Evolutionary conservation across 2,888 invertebrate genomes (phyloP), one percentile per base, ranked within the genome.

Genomic region (Hypselothyrea guttata): DNA sequence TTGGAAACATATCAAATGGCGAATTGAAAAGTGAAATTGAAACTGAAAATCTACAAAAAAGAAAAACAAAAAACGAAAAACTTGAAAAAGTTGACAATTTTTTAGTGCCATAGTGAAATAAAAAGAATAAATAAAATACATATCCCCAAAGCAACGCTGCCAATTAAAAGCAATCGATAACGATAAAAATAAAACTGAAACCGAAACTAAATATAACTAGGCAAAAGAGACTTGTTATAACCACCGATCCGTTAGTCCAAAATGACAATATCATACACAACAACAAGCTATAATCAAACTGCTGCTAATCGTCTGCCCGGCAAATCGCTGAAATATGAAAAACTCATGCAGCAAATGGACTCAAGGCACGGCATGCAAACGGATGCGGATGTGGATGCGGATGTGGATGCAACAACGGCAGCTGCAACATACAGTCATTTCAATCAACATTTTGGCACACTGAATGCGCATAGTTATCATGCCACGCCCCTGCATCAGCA

Each of bases 1-100:
- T 92, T 94, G 94, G 94, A 94, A 94, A 91, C 94, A 94, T 92
- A 93, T 93, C 92, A 94, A 94, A 93, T 94, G 94, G 94, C 93
- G 94, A 85, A 82, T 74, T 81, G 84, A 73, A 61, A 70, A 67
- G 60, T 69, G 61, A 65, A 67, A 30, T 22, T 28, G 16, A 51
- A 38, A 51, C 7, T 40, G 35, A 67, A 46, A 37, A 48, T 45
- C 41, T 9, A 18, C 12, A 59, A 52, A 47, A 31, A 33, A 16
- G 9, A 15, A 34, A 35, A 53, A 28, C 38, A 8, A 15, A 5
- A 15, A 56, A 7, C 35, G 4, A 58, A 35, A 60, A 40, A 47
- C 41, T 7, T 38, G 13, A 42, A 35, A 54, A 42, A 27, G 7
- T 27, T 57, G 58, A 56, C 35, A 61, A 46, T 45, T 11, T 51